These are phyloP conservation scores for Sebastes steindachneri DNA, from an alignment of 2,797 vertebrate species.

Conservation along the genomic window DNA sequence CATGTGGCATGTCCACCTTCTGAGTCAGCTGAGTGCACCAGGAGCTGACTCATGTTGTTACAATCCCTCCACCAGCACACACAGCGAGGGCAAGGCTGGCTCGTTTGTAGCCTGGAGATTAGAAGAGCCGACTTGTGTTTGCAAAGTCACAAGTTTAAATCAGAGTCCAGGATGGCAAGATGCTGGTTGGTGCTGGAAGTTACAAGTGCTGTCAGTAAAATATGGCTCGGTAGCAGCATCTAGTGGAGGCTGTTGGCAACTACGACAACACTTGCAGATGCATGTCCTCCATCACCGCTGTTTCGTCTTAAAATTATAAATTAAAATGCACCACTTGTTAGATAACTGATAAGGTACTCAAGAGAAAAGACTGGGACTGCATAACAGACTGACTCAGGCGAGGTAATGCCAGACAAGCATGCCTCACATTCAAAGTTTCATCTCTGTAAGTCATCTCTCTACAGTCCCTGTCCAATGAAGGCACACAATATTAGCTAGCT, in stretches of 20 bases:
- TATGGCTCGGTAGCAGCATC: constrained; percentile 21
- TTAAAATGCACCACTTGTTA: neutral
- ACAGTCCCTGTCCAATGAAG: neutral
- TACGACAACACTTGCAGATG: neutral
- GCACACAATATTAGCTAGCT: neutral
- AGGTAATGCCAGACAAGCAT: neutral
- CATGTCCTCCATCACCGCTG: neutral
- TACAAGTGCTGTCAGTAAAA: neutral
- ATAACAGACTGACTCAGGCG: neutral
- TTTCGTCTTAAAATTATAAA: neutral
- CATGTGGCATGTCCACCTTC: constrained; percentile 1
- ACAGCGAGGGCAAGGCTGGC: neutral
- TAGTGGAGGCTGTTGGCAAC: constrained; percentile 14
- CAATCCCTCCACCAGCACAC: constrained; percentile 33
- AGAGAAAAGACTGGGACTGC: neutral
- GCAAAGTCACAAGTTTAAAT: constrained; percentile 20
- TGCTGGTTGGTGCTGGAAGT: neutral
- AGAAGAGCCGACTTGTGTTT: constrained; percentile 26
- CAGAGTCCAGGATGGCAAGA: neutral
- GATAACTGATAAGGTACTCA: neutral
- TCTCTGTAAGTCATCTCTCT: neutral
- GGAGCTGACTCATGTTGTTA: constrained; percentile 28
- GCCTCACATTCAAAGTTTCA: neutral
- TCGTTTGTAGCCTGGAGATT: constrained; percentile 34
- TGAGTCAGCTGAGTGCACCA: constrained; percentile 14